Percentiles rank a stretch among this genome's conserved stretches.
These are phyloP conservation scores for Netelia fuscicornis DNA, from an alignment of 2,888 invertebrate genomes.

Conservation along the genomic window DNA sequence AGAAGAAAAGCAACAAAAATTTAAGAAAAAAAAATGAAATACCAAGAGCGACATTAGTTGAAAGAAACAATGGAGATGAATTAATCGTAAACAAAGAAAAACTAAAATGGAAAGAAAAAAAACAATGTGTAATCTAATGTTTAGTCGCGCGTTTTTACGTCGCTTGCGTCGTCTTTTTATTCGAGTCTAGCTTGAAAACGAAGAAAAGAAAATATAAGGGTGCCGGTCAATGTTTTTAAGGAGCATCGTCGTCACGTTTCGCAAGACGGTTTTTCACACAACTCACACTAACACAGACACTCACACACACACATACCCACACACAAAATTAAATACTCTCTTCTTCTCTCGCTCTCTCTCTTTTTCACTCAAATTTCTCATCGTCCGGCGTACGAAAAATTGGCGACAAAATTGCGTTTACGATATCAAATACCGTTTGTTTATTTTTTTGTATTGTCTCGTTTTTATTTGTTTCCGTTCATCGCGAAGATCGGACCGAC, in stretches of 20 bases:
- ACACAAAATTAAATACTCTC: constrained; percentile 1
- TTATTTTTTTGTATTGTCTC: background rate
- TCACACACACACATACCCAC: constrained; percentile 9
- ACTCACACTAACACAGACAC: constrained; percentile 17
- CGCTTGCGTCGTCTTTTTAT: constrained; percentile 78
- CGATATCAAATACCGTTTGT: background rate
- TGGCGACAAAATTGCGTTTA: background rate
- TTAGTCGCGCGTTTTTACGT: constrained; percentile 76
- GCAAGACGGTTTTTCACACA: constrained; percentile 53
- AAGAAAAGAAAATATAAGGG: constrained; percentile 16
- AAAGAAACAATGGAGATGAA: constrained; percentile 20
- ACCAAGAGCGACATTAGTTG: constrained; percentile 63
- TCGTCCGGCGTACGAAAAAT: background rate
- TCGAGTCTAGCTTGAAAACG: constrained; percentile 69
- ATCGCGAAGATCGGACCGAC: no score
- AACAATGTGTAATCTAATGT: constrained; percentile 72
- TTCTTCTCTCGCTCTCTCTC: constrained; percentile 24
- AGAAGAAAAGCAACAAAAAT: background rate
- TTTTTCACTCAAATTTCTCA: background rate
- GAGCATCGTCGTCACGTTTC: constrained; percentile 59
- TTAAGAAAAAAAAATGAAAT: constrained; percentile 25
- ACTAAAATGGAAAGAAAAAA: constrained; percentile 33
- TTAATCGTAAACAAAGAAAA: background rate
- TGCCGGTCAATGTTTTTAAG: constrained; percentile 59
- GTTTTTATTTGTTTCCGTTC: no score